phyloP scores from a whole-genome alignment of 2,888 invertebrate genomes.

The Apamea anceps region DNA sequence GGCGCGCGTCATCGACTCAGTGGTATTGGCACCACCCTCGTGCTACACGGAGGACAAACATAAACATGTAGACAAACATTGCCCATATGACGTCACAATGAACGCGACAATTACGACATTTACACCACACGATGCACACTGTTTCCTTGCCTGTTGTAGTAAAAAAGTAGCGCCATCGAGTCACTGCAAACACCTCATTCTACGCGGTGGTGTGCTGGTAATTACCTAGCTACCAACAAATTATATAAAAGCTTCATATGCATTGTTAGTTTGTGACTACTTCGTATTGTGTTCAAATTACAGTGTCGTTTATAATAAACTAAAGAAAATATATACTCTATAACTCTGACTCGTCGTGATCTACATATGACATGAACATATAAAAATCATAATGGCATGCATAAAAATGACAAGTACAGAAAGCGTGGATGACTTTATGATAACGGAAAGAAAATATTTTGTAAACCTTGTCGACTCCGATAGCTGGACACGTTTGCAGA shows the following conservation, averaged over 20 bases:
- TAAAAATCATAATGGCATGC: constrained; percentile 87
- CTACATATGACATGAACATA: constrained; percentile 79
- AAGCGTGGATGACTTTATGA: constrained; percentile 78
- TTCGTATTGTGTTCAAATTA: constrained; percentile 81
- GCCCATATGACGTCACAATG: constrained; percentile 81
- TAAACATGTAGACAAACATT: constrained; percentile 87
- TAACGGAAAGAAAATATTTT: constrained; percentile 64
- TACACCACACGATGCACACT: constrained; percentile 69
- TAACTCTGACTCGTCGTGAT: constrained; percentile 74
- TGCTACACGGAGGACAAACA: constrained; percentile 94
- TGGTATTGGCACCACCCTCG: constrained; percentile 97
- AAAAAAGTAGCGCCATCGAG: constrained; percentile 89
- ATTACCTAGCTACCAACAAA: constrained; percentile 76
- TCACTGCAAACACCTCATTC: constrained; percentile 72
- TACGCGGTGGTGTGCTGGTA: constrained; percentile 73
- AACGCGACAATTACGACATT: constrained; percentile 71
- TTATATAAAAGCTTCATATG: constrained; percentile 76
- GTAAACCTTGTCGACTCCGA: constrained; percentile 67
- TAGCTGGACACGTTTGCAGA: constrained; percentile 71
- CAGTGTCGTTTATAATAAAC: constrained; percentile 78
- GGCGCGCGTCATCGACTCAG: constrained; percentile 98
- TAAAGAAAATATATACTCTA: constrained; percentile 73
- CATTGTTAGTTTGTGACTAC: constrained; percentile 86
- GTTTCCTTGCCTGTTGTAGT: constrained; percentile 87
- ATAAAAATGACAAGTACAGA: constrained; percentile 76